A percentile compares a stretch with the other conserved stretches of the same genome.
Conservation (phyloP, 2,888 invertebrate genomes). For the Phalera bucephala region DNA sequence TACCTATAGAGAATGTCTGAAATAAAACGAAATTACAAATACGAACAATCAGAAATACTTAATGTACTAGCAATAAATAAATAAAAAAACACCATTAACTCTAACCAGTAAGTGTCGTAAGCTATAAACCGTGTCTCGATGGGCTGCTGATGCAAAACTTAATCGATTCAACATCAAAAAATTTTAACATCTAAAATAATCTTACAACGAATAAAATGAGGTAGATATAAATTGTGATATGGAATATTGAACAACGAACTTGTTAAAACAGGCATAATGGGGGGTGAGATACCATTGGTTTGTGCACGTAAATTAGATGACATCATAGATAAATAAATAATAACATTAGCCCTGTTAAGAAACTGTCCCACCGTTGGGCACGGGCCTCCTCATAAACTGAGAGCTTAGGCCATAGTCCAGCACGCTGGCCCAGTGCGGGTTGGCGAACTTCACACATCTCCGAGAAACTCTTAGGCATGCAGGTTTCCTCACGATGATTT, state of each 20-base stretch:
- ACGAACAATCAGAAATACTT: slow-evolving; percentile 32
- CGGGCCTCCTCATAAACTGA: too few relatives aligned
- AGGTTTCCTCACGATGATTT: too few relatives aligned
- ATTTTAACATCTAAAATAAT: slow-evolving; percentile 68
- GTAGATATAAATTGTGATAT: slow-evolving; percentile 81
- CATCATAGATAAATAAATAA: too few relatives aligned
- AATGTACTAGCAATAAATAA: slow-evolving; percentile 49
- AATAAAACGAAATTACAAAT: slow-evolving; percentile 9
- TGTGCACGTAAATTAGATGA: too few relatives aligned
- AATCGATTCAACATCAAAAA: slow-evolving; percentile 49
- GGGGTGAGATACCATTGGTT: neutral
- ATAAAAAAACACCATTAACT: slow-evolving; percentile 40
- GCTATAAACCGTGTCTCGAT: slow-evolving; percentile 40
- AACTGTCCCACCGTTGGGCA: too few relatives aligned
- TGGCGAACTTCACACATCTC: too few relatives aligned
- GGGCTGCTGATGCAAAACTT: slow-evolving; percentile 42
- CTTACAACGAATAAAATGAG: slow-evolving; percentile 79
- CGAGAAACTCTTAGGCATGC: too few relatives aligned
- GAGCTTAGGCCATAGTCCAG: too few relatives aligned
- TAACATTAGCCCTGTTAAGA: too few relatives aligned
- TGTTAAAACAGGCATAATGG: slow-evolving; percentile 1
- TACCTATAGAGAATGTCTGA: too few relatives aligned
- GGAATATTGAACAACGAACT: slow-evolving; percentile 59
- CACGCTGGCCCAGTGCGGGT: too few relatives aligned
- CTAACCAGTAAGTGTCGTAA: slow-evolving; percentile 39